A percentile compares a stretch with the other conserved stretches of the same genome.
phyloP scores from a whole-genome alignment of 2,113 vertebrate genomes.

The Malurus elegans region DNA sequence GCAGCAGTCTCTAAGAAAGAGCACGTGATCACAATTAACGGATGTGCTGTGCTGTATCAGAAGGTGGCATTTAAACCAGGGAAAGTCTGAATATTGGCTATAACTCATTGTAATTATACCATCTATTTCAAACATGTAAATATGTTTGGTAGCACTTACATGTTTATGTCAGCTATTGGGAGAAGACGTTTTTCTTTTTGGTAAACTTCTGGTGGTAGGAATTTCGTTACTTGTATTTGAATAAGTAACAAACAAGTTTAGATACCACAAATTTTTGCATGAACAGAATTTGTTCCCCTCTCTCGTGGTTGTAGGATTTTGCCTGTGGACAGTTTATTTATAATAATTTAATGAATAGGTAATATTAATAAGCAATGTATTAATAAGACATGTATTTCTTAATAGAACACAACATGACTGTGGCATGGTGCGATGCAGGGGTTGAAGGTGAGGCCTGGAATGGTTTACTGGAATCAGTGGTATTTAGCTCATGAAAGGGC shows the following conservation, averaged over 20 bases:
- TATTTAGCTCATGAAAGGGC: neutral
- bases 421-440: neutral
- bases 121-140: constrained; percentile 65
- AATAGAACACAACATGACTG: neutral
- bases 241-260: neutral
- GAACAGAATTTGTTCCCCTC: neutral
- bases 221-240: constrained; percentile 13
- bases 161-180: constrained; percentile 56
- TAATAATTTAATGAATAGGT: neutral
- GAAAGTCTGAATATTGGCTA: constrained; percentile 48
- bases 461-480: neutral
- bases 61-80: constrained; percentile 47
- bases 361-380: neutral
- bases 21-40: constrained; percentile 49
- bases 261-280: accelerated
- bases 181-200: constrained; percentile 32
- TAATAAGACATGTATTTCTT: neutral
- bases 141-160: constrained; percentile 53
- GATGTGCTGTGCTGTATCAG: constrained; percentile 37
- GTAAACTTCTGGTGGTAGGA: constrained; percentile 8
- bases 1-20: constrained; percentile 28
- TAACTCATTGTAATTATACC: constrained; percentile 62
- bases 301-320: neutral
- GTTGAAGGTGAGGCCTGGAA: neutral
- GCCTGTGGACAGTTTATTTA: neutral